Evolutionary conservation across 2,797 vertebrate genomes (phyloP), one percentile per base, ranked within the genome.

Genomic region (Sebastes reedi): DNA sequence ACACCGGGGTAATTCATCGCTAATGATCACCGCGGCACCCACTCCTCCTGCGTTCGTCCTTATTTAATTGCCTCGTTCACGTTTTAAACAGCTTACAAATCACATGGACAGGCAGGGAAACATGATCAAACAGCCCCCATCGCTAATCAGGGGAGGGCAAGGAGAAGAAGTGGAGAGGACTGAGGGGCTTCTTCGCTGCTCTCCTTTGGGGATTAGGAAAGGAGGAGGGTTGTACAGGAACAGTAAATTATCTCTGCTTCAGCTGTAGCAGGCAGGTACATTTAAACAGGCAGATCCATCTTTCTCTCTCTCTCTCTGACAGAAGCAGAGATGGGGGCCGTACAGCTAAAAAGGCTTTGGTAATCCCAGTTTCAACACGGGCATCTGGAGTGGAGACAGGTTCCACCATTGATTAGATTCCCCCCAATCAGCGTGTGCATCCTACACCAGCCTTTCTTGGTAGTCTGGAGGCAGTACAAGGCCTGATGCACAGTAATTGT

Each of bases 21-120:
- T 94, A 95, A 95, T 94, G 94, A 95, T 94, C 92, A 81, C 87
- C 84, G 67, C 65, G 30, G 91, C 91, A 88, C 91, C 92, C 89
- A 81, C 91, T 90, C 42, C 89, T 88, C 89, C 90, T 84, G 72
- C 72, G 83, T 83, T 83, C 84, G 61, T 88, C 87, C 89, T 92
- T 72, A 77, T 95, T 94, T 95, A 95, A 95, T 95, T 94, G 94
- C 92, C 92, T 93, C 86, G 67, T 93, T 94, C 90, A 81, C 87
- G 72, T 93, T 95, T 46, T 94, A 94, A 95, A 94, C 92, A 91
- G 93, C 94, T 93, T 92, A 94, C 94, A 94, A 94, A 94, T 95
- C 95, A 94, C 92, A 82, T 83, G 88, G 92, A 94, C 87, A 82
- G 93, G 90, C 85, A 85, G 80, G 83, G 82, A 93, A 92, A 94